Conservation (phyloP, 2,888 invertebrate species). For the Ommatoiulus sabulosus region DNA sequence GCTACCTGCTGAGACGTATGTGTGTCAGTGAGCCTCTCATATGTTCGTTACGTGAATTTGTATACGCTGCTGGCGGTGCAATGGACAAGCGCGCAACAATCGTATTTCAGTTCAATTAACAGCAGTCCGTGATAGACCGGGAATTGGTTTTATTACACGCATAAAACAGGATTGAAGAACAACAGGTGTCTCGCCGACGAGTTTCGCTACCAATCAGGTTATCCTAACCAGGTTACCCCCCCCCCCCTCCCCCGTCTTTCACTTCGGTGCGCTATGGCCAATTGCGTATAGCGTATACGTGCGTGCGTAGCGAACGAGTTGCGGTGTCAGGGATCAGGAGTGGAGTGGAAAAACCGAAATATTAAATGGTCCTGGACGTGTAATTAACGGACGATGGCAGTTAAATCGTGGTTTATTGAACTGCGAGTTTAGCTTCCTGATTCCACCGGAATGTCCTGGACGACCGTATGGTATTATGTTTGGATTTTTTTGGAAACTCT, state of each 20-base stretch:
- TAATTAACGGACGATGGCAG: slow-evolving; percentile 37
- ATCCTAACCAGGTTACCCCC: slow-evolving; percentile 32
- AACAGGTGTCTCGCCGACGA: slow-evolving; percentile 6
- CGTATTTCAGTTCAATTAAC: slow-evolving; percentile 41
- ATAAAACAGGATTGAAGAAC: slow-evolving; percentile 25
- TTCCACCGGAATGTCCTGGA: neutral
- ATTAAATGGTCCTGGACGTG: neutral
- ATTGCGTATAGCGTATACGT: neutral
- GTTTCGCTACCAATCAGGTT: slow-evolving; percentile 13
- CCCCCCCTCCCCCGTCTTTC: too few relatives aligned
- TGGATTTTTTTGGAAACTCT: too few relatives aligned
- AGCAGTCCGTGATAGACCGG: slow-evolving; percentile 25
- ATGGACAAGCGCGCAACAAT: neutral
- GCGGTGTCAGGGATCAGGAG: neutral
- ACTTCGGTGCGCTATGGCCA: neutral
- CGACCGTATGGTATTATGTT: too few relatives aligned
- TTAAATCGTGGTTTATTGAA: slow-evolving; percentile 37
- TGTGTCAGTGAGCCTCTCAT: slow-evolving; percentile 45
- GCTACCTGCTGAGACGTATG: slow-evolving; percentile 18
- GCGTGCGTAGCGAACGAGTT: neutral
- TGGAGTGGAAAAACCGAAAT: neutral
- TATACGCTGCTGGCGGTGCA: neutral
- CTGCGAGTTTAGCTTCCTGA: slow-evolving; percentile 22
- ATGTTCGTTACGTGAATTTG: neutral
- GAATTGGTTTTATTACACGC: slow-evolving; percentile 6